Conservation (phyloP, 2,113 vertebrate species). For the Nibea albiflora region DNA sequence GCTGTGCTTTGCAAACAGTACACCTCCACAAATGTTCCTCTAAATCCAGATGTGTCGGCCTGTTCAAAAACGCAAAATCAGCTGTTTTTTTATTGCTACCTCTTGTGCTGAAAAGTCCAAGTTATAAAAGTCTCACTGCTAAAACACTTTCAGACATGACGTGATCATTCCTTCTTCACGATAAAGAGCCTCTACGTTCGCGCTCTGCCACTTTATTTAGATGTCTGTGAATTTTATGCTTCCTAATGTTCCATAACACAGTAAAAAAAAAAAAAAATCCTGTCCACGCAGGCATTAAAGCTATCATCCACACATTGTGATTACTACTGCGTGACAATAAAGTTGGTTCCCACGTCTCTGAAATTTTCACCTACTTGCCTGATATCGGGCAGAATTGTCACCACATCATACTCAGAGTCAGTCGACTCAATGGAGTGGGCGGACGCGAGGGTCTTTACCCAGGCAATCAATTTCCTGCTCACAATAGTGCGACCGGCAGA, state of each 20-base stretch:
- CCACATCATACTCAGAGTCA: no score
- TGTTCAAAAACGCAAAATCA: background rate
- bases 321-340: background rate
- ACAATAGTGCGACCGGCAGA: background rate
- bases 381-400: no score
- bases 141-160: background rate
- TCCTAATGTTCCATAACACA: background rate
- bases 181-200: background rate
- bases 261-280: background rate
- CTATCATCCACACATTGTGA: background rate
- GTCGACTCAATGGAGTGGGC: no score
- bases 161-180: background rate
- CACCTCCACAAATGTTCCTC: background rate
- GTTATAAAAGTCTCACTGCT: background rate
- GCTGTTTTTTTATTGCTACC: no score
- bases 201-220: background rate
- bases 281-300: no score
- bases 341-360: background rate
- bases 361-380: no score
- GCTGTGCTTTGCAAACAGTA: background rate
- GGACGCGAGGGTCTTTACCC: no score
- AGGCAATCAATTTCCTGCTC: background rate
- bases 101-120: no score
- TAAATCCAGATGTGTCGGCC: background rate
- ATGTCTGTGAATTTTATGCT: background rate